phyloP scores from a whole-genome alignment of 2,797 vertebrate species.

The Botia almorhae region DNA sequence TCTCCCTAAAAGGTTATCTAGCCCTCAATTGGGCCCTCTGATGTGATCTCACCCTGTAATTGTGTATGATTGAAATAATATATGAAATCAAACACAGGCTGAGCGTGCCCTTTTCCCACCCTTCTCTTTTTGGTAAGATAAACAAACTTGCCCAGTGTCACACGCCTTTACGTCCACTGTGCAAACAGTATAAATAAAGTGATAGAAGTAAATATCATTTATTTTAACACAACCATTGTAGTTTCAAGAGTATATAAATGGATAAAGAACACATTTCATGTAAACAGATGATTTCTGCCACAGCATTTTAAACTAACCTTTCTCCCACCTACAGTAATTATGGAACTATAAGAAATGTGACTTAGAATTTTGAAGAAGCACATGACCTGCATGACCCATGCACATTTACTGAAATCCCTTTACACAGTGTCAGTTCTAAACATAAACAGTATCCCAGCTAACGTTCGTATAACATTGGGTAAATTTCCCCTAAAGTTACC shows the following conservation, averaged over 20 bases:
- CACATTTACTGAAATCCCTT: background rate
- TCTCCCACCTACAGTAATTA: no score
- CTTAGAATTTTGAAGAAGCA: background rate
- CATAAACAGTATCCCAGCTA: background rate
- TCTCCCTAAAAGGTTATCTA: constrained; percentile 99
- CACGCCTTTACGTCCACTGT: constrained; percentile 16
- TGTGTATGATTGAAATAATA: constrained; percentile 95
- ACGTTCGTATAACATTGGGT: background rate
- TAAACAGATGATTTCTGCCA: no score
- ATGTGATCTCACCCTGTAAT: constrained; percentile 98
- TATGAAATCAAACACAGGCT: constrained; percentile 92
- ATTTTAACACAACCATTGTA: background rate
- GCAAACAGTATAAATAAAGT: background rate
- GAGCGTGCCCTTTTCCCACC: constrained; percentile 82
- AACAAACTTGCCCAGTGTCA: constrained; percentile 39
- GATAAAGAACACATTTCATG: no score
- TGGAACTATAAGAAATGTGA: background rate
- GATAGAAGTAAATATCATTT: background rate
- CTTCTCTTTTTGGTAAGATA: constrained; percentile 53
- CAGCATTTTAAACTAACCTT: no score
- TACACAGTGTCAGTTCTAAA: background rate
- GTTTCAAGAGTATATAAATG: background rate
- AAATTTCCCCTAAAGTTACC: no score
- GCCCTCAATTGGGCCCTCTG: constrained; percentile 89
- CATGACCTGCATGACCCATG: no score